phyloP scores from a whole-genome alignment of 2,888 invertebrate species.

The Calephelis perditalis region DNA sequence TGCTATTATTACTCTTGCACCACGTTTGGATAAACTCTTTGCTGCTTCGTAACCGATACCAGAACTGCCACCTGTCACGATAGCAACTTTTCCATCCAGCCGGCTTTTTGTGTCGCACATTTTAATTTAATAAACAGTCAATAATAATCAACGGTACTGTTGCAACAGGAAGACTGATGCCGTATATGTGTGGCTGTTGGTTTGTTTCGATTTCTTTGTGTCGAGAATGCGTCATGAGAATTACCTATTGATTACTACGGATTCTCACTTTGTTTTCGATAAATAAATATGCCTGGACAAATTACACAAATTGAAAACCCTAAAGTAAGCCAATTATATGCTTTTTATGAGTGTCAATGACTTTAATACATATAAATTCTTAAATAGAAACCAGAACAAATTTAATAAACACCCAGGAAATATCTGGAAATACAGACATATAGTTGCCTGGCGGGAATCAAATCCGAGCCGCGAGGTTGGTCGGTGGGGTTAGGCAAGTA shows the following conservation, averaged over 20 bases:
- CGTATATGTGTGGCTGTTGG: neutral
- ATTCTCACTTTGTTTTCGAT: constrained; percentile 17
- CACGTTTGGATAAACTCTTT: constrained; percentile 59
- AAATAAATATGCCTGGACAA: neutral
- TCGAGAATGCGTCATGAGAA: constrained; percentile 10
- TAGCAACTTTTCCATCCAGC: constrained; percentile 54
- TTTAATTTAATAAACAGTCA: constrained; percentile 19
- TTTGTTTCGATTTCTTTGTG: constrained; percentile 4
- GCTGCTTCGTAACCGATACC: constrained; percentile 66
- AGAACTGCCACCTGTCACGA: constrained; percentile 63
- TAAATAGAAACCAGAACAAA: no score
- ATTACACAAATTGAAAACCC: no score
- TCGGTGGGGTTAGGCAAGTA: no score
- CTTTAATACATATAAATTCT: no score
- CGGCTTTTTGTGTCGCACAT: constrained; percentile 46
- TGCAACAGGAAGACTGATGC: constrained; percentile 26
- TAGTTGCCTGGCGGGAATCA: no score
- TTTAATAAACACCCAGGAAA: no score
- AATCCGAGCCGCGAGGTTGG: no score
- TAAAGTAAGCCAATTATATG: no score
- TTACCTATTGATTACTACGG: constrained; percentile 13
- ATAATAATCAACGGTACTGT: constrained; percentile 20
- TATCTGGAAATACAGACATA: no score
- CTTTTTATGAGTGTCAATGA: no score
- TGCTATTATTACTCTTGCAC: constrained; percentile 71